Conservation (phyloP, 2,797 vertebrate species). For the Onychomys torridus region DNA sequence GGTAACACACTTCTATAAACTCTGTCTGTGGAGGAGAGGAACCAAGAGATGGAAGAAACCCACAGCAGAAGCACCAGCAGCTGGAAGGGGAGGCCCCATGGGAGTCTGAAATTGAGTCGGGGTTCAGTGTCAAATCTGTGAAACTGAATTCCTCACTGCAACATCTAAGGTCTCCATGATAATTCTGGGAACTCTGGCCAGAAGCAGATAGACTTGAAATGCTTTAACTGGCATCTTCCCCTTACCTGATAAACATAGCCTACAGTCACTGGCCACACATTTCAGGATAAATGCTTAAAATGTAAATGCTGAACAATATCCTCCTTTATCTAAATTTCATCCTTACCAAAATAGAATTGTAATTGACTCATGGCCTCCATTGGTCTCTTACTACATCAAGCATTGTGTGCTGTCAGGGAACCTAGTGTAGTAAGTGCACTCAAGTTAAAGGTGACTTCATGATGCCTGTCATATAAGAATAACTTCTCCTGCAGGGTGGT, state of each 20-base stretch:
- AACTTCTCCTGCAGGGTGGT: too few species aligned
- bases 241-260: neutral
- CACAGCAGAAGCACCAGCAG: fast-evolving
- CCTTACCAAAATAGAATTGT: neutral
- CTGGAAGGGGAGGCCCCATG: fast-evolving
- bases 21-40: neutral
- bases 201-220: neutral
- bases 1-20: neutral
- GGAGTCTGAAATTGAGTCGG: neutral
- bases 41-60: neutral
- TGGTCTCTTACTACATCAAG: neutral
- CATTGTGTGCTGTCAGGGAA: neutral
- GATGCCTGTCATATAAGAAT: neutral
- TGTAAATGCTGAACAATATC: neutral
- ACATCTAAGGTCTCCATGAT: neutral
- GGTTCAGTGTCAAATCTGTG: neutral
- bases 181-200: neutral
- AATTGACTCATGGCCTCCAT: neutral
- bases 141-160: neutral
- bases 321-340: neutral
- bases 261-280: too few species aligned
- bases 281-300: neutral
- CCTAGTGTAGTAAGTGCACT: neutral
- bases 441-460: neutral
- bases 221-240: neutral